phyloP scores from a whole-genome alignment of 2,888 invertebrate genomes.

The Apantesis nais region DNA sequence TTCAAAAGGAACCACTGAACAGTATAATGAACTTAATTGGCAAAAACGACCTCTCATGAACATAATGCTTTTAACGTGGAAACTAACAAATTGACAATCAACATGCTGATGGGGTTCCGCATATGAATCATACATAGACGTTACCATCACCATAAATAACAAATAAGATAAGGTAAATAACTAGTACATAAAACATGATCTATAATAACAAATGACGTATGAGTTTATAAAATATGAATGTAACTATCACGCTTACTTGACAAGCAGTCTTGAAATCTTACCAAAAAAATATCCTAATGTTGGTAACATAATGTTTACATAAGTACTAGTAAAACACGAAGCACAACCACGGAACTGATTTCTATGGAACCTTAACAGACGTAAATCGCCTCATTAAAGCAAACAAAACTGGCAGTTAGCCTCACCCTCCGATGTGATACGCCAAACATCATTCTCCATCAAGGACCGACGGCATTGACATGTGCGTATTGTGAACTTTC shows the following conservation, averaged over 20 bases:
- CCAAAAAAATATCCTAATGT: not conserved
- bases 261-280: not conserved
- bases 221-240: not conserved
- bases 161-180: not conserved
- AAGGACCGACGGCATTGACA: conserved; percentile 62
- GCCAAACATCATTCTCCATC: conserved; percentile 64
- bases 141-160: not conserved
- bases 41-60: conserved; percentile 47
- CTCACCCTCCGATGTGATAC: conserved; percentile 62
- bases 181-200: not conserved
- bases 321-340: not conserved
- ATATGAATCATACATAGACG: not conserved
- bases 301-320: not conserved
- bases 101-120: conserved; percentile 29
- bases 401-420: conserved; percentile 63
- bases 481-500: conserved; percentile 45
- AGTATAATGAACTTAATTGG: conserved; percentile 59
- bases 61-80: conserved; percentile 25
- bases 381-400: conserved; percentile 67
- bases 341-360: conserved; percentile 26
- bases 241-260: not conserved
- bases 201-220: not conserved
- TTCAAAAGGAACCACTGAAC: conserved; percentile 52
- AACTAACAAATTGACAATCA: conserved; percentile 15
- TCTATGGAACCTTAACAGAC: conserved; percentile 64